These are phyloP conservation scores for Oasisia sp. DNA, from an alignment of 2,888 invertebrate species.

Conservation along the genomic window DNA sequence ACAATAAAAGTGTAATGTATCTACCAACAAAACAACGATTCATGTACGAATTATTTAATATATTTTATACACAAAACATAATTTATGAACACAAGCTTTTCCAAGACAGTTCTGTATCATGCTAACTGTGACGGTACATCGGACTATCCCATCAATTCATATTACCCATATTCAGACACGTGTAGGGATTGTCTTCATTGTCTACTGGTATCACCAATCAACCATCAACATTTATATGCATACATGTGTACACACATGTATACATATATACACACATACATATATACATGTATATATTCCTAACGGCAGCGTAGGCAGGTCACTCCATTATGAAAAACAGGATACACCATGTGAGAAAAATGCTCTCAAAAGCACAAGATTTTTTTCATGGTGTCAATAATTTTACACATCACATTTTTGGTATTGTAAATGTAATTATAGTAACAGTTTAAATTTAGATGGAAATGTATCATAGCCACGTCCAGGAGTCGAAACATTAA, in stretches of 20 bases:
- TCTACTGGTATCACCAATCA: slow-evolving; percentile 1
- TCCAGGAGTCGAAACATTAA: too few species aligned
- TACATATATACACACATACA: background rate
- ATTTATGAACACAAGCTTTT: slow-evolving; percentile 19
- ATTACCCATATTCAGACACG: background rate
- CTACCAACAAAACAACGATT: background rate
- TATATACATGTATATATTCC: background rate
- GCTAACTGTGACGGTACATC: background rate
- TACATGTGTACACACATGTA: background rate
- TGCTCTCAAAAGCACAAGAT: too few species aligned
- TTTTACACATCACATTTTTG: too few species aligned
- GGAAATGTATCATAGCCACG: too few species aligned
- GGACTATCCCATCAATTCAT: background rate
- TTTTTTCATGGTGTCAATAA: too few species aligned
- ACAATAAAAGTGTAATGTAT: background rate
- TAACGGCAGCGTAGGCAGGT: too few species aligned
- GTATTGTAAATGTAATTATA: too few species aligned
- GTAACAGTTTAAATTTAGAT: too few species aligned
- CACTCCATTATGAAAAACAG: too few species aligned
- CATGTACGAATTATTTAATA: background rate
- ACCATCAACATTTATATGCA: slow-evolving; percentile 5
- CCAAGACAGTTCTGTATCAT: background rate
- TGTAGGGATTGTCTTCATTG: slow-evolving; percentile 8
- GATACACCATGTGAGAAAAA: too few species aligned
- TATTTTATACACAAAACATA: slow-evolving; percentile 18